These are phyloP conservation scores for Belonocnema kinseyi DNA, from an alignment of 1,140 invertebrate genomes.

Conservation along the genomic window DNA sequence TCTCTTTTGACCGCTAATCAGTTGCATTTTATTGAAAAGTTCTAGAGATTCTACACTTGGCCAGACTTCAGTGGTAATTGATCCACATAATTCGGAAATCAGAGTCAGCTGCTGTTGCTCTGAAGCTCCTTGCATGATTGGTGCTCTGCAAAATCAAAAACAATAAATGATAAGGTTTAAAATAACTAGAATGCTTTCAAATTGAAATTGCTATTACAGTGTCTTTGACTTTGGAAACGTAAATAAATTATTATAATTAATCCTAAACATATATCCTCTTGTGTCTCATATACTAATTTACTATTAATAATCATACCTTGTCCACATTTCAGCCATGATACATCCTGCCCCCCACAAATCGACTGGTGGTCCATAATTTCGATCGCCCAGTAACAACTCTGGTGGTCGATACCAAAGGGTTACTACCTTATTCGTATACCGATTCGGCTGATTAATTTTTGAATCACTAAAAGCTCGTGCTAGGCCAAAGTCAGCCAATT, in stretches of 20 bases:
- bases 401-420: constrained; percentile 99
- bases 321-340: constrained; percentile 99
- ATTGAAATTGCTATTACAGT: constrained; percentile 82
- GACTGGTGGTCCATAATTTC: constrained; percentile 97
- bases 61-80: constrained; percentile 95
- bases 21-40: constrained; percentile 92
- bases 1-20: constrained; percentile 93
- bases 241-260: constrained; percentile 92
- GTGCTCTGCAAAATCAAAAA: constrained; percentile 72
- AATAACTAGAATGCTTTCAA: constrained; percentile 17
- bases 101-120: constrained; percentile 97
- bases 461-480: constrained; percentile 93
- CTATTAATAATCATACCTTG: constrained; percentile 74
- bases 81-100: constrained; percentile 98
- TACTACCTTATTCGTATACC: constrained; percentile 98
- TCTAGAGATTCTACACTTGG: constrained; percentile 95
- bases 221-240: constrained; percentile 90
- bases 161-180: constrained; percentile 16
- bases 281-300: constrained; percentile 8
- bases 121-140: constrained; percentile 92
- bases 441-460: constrained; percentile 90
- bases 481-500: constrained; percentile 94
- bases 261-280: constrained; percentile 70
- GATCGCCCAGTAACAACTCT: constrained; percentile 90
- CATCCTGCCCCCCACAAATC: constrained; percentile 99